Percentiles rank a stretch among this genome's conserved stretches.
Evolutionary conservation across 2,797 vertebrate genomes (phyloP).

Genomic region (Enteromius fasciolatus): DNA sequence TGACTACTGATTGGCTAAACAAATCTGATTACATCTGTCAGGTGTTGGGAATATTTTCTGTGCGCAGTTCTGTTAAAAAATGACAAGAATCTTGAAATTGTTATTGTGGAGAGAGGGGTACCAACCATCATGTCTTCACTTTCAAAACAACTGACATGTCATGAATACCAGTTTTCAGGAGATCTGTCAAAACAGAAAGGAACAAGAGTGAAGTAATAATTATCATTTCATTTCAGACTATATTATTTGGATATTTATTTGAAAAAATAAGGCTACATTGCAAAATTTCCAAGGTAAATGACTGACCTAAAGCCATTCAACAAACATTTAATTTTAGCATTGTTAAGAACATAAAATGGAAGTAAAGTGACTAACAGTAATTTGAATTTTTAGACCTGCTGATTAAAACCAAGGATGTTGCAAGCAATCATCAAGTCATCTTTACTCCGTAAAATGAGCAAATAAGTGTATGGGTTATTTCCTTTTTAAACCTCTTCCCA

Average conservation of each 20-base stretch:
- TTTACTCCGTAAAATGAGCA: neutral
- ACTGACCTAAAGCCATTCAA: neutral
- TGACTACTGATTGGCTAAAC: neutral
- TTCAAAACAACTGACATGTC: slow-evolving; percentile 69
- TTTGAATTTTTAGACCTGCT: neutral
- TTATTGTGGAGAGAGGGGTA: neutral
- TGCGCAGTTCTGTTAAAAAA: neutral
- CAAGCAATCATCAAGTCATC: neutral
- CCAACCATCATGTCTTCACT: slow-evolving; percentile 71
- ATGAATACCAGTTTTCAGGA: slow-evolving; percentile 43
- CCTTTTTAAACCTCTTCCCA: neutral
- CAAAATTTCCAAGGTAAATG: neutral
- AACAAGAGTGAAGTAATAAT: neutral
- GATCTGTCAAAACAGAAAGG: slow-evolving; percentile 55
- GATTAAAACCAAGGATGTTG: slow-evolving; percentile 9
- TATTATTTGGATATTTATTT: neutral
- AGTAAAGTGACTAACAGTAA: slow-evolving; percentile 15
- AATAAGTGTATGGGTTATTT: neutral
- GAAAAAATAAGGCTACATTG: neutral
- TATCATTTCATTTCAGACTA: neutral
- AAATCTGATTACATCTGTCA: neutral
- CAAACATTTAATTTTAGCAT: neutral
- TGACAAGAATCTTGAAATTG: neutral
- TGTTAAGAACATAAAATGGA: slow-evolving; percentile 2
- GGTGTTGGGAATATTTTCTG: neutral